Evolutionary conservation across 2,888 invertebrate species (phyloP).

Genomic region (Polydrusus pterygomalis): DNA sequence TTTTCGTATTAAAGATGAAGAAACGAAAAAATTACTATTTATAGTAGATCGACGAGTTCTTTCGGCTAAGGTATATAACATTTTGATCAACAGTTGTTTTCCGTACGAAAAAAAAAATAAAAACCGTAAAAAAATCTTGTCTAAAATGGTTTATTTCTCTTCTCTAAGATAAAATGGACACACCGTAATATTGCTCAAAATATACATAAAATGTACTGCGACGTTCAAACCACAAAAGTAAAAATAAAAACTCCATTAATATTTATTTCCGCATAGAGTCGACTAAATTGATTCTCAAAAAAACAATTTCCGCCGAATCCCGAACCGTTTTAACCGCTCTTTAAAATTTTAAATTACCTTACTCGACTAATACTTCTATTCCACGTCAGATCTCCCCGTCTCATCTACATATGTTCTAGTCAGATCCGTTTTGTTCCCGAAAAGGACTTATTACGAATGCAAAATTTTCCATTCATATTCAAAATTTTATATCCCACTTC

Average conservation of each 20-base stretch:
- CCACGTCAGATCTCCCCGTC: slow-evolving; percentile 62
- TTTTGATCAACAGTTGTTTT: too few species aligned
- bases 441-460: slow-evolving; percentile 88
- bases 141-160: too few species aligned
- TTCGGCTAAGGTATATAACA: too few species aligned
- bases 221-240: slow-evolving; percentile 4
- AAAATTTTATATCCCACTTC: slow-evolving; percentile 90
- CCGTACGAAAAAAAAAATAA: too few species aligned
- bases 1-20: too few species aligned
- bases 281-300: slow-evolving; percentile 51
- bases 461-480: slow-evolving; percentile 93
- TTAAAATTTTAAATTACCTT: slow-evolving; percentile 56
- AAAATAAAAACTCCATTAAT: slow-evolving; percentile 40
- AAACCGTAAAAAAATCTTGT: too few species aligned
- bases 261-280: slow-evolving; percentile 51
- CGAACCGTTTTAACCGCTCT: slow-evolving; percentile 52
- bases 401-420: slow-evolving; percentile 77
- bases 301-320: slow-evolving; percentile 53
- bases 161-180: too few species aligned
- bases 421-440: slow-evolving; percentile 64
- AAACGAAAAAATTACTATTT: too few species aligned
- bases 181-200: background rate
- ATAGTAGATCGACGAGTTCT: too few species aligned
- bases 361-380: slow-evolving; percentile 54
- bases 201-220: background rate